Conservation (phyloP, 2,797 vertebrate genomes). For the Pantherophis alleghaniensis region DNA sequence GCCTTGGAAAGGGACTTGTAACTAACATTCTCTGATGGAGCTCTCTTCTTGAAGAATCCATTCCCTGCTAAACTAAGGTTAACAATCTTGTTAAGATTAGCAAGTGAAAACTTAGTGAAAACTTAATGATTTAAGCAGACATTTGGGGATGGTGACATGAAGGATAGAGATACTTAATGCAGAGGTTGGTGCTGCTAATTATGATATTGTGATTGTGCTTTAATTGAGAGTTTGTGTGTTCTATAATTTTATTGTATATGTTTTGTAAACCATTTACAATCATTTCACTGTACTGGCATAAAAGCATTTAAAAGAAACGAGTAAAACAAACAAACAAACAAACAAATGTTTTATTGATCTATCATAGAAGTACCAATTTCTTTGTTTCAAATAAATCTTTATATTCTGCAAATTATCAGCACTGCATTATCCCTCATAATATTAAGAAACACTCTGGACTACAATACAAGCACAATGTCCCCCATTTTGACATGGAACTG, state of each 20-base stretch:
- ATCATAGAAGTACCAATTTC: not conserved
- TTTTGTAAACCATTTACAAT: not conserved
- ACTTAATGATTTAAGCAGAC: not conserved
- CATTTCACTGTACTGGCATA: not conserved
- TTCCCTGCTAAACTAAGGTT: not conserved
- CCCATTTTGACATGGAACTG: not conserved
- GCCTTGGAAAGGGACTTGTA: not conserved
- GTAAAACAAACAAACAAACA: not conserved
- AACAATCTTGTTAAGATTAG: not conserved
- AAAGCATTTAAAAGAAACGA: not conserved
- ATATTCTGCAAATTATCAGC: not conserved
- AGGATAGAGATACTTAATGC: not conserved
- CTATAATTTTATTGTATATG: not conserved
- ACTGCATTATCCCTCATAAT: not conserved
- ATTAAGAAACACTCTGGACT: not conserved
- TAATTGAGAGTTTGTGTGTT: not conserved
- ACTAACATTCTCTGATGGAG: not conserved
- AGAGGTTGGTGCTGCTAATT: not conserved
- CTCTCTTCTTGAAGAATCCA: not conserved
- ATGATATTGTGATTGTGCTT: not conserved
- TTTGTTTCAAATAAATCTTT: not conserved
- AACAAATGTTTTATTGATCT: not conserved
- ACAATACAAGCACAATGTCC: not conserved
- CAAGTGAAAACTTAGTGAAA: not conserved
- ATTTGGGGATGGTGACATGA: not conserved